A percentile compares a stretch with the other conserved stretches of the same genome.
phyloP scores from a whole-genome alignment of 2,113 vertebrate genomes.

The Suricata suricatta region DNA sequence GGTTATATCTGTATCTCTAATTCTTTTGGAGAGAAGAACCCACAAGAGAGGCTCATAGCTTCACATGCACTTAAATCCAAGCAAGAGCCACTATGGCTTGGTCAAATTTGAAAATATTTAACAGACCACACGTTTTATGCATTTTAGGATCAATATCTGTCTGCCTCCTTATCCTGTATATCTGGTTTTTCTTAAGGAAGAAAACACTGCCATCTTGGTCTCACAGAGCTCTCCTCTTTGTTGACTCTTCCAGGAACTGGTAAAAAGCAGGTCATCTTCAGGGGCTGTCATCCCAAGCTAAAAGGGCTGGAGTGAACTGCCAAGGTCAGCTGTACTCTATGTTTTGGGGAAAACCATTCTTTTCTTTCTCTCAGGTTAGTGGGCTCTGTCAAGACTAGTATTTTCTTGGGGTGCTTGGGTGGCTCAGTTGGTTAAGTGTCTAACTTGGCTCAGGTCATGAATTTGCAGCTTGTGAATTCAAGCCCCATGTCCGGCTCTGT shows the following conservation, averaged over 20 bases:
- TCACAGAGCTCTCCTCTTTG: background rate
- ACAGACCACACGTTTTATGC: background rate
- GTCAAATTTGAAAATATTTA: background rate
- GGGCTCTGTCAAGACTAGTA: background rate
- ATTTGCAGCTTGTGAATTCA: too few relatives aligned
- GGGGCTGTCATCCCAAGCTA: background rate
- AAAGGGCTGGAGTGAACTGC: background rate
- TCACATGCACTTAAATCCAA: background rate
- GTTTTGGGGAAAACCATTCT: background rate
- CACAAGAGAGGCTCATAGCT: background rate
- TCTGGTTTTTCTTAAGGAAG: background rate
- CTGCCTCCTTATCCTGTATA: background rate
- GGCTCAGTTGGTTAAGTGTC: too few relatives aligned
- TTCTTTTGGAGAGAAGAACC: background rate
- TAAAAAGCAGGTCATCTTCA: background rate
- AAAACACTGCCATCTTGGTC: background rate
- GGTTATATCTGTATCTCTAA: background rate
- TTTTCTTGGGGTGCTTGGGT: background rate
- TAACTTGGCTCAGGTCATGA: too few relatives aligned
- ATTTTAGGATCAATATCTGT: background rate
- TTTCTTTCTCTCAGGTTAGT: background rate
- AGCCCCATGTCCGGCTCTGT: too few relatives aligned
- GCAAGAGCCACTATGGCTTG: background rate
- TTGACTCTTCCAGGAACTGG: background rate
- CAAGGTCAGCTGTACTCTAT: background rate